A percentile compares a stretch with the other conserved stretches of the same genome.
Evolutionary conservation across 1,140 invertebrate genomes (phyloP).

Genomic region (Eupristina koningsbergeri): DNA sequence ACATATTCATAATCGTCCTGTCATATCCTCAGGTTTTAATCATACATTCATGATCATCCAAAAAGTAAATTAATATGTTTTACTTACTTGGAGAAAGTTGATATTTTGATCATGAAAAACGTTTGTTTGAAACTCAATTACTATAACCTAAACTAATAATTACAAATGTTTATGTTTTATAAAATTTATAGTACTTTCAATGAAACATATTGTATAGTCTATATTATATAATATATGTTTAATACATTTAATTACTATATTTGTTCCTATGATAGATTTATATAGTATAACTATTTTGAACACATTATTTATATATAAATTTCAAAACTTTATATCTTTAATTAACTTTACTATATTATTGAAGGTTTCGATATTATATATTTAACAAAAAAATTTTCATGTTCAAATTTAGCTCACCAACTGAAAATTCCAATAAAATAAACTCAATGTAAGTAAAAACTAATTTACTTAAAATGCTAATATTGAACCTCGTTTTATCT

Average conservation of each 20-base stretch:
- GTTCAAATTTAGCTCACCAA: neutral
- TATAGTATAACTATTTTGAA: neutral
- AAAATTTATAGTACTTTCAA: too few species aligned
- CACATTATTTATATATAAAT: neutral
- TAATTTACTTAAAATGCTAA: neutral
- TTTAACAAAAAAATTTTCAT: neutral
- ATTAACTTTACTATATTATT: neutral
- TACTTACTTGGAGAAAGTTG: neutral
- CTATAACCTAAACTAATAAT: neutral
- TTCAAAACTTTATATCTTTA: neutral
- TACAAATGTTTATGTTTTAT: neutral
- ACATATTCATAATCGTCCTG: too few species aligned
- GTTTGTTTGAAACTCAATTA: neutral
- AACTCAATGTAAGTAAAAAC: slow-evolving; percentile 12
- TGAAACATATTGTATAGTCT: too few species aligned
- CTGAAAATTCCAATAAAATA: neutral
- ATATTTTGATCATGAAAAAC: neutral
- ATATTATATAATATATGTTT: too few species aligned
- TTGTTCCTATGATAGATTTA: too few species aligned
- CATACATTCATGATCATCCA: neutral
- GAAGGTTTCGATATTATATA: neutral
- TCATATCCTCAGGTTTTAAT: too few species aligned
- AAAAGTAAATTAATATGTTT: slow-evolving; percentile 10
- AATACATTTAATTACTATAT: too few species aligned
- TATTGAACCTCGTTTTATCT: too few species aligned